These are phyloP conservation scores for Hyposoter dolosus DNA, from an alignment of 2,888 invertebrate genomes.

Conservation along the genomic window DNA sequence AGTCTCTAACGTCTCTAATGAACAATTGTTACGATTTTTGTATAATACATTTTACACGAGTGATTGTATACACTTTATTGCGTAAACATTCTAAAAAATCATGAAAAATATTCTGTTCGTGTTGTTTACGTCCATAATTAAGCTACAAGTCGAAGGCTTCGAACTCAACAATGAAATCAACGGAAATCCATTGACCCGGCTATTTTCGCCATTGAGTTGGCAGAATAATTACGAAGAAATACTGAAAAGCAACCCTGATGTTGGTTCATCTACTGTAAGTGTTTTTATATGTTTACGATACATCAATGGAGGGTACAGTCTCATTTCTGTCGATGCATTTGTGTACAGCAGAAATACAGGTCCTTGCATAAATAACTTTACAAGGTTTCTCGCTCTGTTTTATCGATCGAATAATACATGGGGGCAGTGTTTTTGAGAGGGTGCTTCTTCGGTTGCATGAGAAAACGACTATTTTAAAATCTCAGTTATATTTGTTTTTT, in stretches of 20 bases:
- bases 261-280: constrained; percentile 78
- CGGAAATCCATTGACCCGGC: constrained; percentile 19
- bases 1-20: neutral
- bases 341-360: neutral
- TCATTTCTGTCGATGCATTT: constrained; percentile 6
- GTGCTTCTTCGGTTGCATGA: neutral
- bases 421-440: neutral
- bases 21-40: neutral
- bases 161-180: constrained; percentile 54
- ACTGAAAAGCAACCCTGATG: constrained; percentile 78
- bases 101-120: constrained; percentile 35
- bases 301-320: neutral
- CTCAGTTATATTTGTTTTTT: neutral
- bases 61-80: neutral
- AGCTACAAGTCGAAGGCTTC: constrained; percentile 6
- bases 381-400: neutral
- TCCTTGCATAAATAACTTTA: constrained; percentile 13
- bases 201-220: constrained; percentile 16
- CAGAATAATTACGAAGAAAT: neutral
- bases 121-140: constrained; percentile 26
- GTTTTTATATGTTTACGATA: neutral
- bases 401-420: neutral
- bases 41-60: neutral
- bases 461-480: neutral
- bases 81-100: neutral